Percentiles rank a stretch among this genome's conserved stretches.
Evolutionary conservation across 2,113 vertebrate species (phyloP).

Genomic region (Antechinus stuartii): DNA sequence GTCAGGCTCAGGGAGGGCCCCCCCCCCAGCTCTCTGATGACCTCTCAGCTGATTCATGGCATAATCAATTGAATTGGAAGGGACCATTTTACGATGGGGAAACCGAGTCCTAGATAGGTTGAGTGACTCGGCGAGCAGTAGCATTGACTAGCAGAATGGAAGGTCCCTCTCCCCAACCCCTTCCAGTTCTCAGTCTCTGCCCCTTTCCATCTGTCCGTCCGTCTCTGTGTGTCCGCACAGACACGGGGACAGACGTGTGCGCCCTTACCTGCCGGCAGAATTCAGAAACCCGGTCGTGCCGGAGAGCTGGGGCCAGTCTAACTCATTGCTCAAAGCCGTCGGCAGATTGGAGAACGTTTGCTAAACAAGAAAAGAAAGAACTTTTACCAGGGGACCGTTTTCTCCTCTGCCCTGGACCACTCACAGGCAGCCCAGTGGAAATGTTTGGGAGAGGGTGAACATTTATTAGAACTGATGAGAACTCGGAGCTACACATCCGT

Average conservation of each 20-base stretch:
- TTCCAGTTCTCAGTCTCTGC: background rate
- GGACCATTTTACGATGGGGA: background rate
- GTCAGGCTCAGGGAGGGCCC: background rate
- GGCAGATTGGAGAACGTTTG: constrained; percentile 83
- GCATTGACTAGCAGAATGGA: background rate
- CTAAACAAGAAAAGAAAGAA: constrained; percentile 76
- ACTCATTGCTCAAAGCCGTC: constrained; percentile 79
- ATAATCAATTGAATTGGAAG: background rate
- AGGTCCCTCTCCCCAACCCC: background rate
- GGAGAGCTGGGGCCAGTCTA: constrained; percentile 89
- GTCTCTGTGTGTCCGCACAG: background rate
- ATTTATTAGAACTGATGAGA: background rate
- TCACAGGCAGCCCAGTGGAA: background rate
- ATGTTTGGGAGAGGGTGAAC: background rate
- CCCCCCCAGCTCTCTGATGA: background rate
- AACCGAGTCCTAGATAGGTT: background rate
- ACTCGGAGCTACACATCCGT: background rate
- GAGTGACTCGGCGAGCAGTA: background rate
- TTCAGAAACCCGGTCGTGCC: constrained; percentile 85
- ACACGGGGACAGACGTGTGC: background rate
- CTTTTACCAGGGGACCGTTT: constrained; percentile 2
- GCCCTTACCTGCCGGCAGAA: constrained; percentile 82
- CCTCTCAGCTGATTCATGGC: background rate
- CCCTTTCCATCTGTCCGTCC: no score
- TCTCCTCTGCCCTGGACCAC: background rate